Evolutionary conservation across 2,113 vertebrate genomes (phyloP).

Genomic region (Nesoenas mayeri): DNA sequence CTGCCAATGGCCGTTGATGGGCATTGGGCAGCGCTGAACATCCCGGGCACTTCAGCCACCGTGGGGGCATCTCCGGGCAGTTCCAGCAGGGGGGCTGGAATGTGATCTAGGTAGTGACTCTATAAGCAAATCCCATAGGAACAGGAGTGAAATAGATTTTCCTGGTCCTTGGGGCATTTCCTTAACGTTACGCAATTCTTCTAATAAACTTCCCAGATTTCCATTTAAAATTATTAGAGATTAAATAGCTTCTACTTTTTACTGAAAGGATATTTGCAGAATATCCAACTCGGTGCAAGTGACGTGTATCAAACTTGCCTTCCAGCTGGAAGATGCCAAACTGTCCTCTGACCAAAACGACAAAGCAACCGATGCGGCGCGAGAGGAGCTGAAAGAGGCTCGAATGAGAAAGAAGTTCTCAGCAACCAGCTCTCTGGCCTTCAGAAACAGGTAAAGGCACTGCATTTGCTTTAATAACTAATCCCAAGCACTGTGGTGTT

Average conservation of each 20-base stretch:
- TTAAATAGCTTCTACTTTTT: not conserved
- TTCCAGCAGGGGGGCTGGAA: no score
- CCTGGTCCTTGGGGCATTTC: no score
- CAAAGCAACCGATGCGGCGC: slow-evolving; percentile 86
- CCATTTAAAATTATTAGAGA: not conserved
- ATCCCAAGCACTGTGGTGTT: not conserved
- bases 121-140: no score
- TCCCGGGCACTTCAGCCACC: no score
- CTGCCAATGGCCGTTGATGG: no score
- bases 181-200: not conserved
- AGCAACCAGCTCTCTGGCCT: slow-evolving; percentile 87
- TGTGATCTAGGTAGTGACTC: no score
- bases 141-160: no score
- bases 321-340: slow-evolving; percentile 89
- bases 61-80: no score
- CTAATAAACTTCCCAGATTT: not conserved
- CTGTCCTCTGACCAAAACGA: slow-evolving; percentile 90
- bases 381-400: slow-evolving; percentile 92
- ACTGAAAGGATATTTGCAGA: not conserved
- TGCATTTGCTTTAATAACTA: not conserved
- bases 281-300: not conserved
- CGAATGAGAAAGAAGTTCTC: slow-evolving; percentile 86
- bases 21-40: no score
- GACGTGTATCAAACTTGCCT: not conserved
- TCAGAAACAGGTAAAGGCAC: slow-evolving; percentile 90